phyloP scores from a whole-genome alignment of 2,113 vertebrate species.

The Charadrius vociferus region DNA sequence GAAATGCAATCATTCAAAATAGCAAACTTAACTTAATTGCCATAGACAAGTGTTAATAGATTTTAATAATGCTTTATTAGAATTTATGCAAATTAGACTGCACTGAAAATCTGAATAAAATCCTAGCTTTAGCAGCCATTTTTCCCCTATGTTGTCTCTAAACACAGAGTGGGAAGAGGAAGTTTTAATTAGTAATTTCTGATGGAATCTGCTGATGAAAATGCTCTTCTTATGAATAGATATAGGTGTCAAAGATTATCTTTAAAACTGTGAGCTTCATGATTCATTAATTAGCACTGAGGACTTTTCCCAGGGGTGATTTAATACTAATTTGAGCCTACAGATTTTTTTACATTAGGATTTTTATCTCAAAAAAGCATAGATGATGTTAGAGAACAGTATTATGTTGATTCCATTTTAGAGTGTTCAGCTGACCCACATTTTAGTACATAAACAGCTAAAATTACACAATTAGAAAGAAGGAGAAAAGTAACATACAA shows the following conservation, averaged over 20 bases:
- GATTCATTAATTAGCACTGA: conserved; percentile 71
- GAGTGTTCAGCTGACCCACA: not conserved
- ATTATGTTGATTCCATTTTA: not conserved
- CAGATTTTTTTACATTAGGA: not conserved
- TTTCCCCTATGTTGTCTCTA: conserved; percentile 39
- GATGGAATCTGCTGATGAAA: conserved; percentile 69
- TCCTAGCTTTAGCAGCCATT: conserved; percentile 40
- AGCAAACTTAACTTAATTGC: conserved; percentile 80
- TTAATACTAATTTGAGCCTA: conserved; percentile 39
- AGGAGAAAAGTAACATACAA: not conserved
- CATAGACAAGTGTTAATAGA: conserved; percentile 85
- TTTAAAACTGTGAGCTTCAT: conserved; percentile 69
- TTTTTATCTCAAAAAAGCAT: not conserved
- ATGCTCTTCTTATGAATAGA: conserved; percentile 56
- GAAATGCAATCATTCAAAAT: conserved; percentile 73
- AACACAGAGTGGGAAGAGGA: conserved; percentile 17
- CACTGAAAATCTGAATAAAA: conserved; percentile 74
- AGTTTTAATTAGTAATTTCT: conserved; percentile 73
- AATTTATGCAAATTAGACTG: conserved; percentile 79
- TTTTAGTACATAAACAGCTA: not conserved
- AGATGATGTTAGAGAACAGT: not conserved
- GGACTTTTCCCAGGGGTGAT: conserved; percentile 39
- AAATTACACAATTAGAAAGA: not conserved
- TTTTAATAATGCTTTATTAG: conserved; percentile 82
- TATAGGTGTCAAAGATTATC: conserved; percentile 73